Evolutionary conservation across 2,797 vertebrate genomes (phyloP), one percentile per base, ranked within the genome.

Genomic region (Danio kyathit): DNA sequence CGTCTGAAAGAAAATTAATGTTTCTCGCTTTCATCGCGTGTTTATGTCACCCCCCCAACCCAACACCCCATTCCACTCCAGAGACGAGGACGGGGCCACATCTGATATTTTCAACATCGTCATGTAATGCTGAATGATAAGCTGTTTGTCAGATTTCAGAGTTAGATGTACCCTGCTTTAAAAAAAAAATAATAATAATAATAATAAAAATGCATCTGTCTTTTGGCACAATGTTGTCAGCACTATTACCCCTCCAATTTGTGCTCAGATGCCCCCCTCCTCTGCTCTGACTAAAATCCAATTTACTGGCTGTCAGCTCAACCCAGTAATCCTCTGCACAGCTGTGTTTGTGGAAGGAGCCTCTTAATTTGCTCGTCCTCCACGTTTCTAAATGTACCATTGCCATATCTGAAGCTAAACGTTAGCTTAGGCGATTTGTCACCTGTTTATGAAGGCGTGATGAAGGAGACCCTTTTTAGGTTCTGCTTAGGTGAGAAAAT

Each of bases 301-400:
- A 95, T 94, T 95, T 94, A 92, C 92, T 94, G 92, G 90, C 93
- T 94, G 93, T 95, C 94, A 94, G 91, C 92, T 94, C 92, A 92
- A 91, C 90, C 92, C 92, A 91, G 90, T 94, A 94, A 94, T 94
- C 93, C 93, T 90, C 93, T 90, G 91, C 90, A 89, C 88, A 86
- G 93, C 92, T 91, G 91, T 92, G 91, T 90, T 92, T 90, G 91
- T 93, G 92, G 91, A 91, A 91, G 90, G 90, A 91, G 91, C 79
- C 92, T 90, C 93, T 92, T 94, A 93, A 93, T 93, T 93, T 91
- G 85, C 89, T 90, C 90, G 90, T 94, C 91, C 92, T 91, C 92
- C 92, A 91, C 91, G 88, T 77, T 85, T 82, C 89, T 84, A 84
- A 89, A 90, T 89, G 89, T 90, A 90, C 76, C 70, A 60, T 87